Evolutionary conservation across 2,797 vertebrate genomes (phyloP).

Genomic region (Chrysolophus pictus): DNA sequence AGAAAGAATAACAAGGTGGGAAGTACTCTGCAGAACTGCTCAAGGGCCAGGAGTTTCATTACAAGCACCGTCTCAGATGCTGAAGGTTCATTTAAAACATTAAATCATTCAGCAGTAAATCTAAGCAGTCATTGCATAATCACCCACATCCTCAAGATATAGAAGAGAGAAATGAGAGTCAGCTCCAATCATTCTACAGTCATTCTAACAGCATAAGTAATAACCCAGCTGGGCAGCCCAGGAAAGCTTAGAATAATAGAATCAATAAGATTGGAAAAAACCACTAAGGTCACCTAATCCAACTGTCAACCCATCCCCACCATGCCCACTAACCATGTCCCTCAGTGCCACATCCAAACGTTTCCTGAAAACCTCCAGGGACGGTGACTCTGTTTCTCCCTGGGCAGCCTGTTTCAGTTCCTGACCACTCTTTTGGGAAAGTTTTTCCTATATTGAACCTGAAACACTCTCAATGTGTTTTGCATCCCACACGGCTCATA

Average conservation of each 20-base stretch:
- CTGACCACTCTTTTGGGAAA: no score
- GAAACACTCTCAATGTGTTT: neutral
- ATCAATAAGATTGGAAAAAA: no score
- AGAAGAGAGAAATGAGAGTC: neutral
- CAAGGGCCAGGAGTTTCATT: neutral
- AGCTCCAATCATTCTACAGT: neutral
- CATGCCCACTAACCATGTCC: no score
- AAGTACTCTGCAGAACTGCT: neutral
- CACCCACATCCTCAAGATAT: rapidly evolving
- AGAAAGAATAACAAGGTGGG: neutral
- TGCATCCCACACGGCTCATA: no score
- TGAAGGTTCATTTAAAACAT: constrained; percentile 26
- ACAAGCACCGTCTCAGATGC: neutral
- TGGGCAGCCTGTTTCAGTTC: no score
- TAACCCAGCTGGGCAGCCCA: neutral
- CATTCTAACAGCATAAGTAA: neutral
- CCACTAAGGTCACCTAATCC: no score
- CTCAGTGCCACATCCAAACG: no score
- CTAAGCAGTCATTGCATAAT: neutral
- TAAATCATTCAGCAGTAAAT: neutral
- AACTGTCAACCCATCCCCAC: no score
- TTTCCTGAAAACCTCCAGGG: no score
- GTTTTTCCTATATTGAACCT: no score
- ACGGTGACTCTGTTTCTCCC: no score
- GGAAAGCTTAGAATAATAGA: neutral